phyloP scores from a whole-genome alignment of 2,888 invertebrate genomes.

The Sipha maydis region DNA sequence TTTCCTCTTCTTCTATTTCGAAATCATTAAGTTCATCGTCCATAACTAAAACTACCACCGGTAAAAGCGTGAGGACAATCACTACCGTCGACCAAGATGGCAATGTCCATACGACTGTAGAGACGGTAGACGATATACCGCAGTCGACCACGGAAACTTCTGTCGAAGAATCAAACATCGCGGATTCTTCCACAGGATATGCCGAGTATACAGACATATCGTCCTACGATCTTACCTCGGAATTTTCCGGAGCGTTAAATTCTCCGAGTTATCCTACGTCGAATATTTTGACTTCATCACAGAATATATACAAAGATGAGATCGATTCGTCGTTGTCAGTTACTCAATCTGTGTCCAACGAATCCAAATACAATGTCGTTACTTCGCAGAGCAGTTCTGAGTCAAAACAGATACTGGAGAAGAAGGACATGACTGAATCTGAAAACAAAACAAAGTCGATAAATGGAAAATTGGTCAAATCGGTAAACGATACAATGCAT shows the following conservation, averaged over 20 bases:
- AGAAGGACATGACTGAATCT: background rate
- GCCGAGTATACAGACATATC: background rate
- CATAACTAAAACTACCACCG: conserved; percentile 25
- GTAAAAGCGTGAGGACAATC: conserved; percentile 28
- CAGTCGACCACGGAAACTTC: conserved; percentile 9
- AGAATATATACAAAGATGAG: background rate
- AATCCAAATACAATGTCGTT: conserved; percentile 15
- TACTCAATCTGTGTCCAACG: background rate
- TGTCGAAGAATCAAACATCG: background rate
- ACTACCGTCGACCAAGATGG: conserved; percentile 61
- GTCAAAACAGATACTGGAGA: background rate
- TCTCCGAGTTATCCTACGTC: background rate
- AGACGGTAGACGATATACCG: conserved; percentile 52
- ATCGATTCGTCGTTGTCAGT: conserved; percentile 9
- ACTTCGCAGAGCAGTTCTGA: conserved; percentile 12
- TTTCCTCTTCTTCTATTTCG: conserved; percentile 5
- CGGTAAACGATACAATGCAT: background rate
- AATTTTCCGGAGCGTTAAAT: background rate
- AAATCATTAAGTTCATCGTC: conserved; percentile 35
- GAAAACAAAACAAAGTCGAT: background rate
- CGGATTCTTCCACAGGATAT: background rate
- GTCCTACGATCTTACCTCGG: background rate
- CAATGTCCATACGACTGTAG: conserved; percentile 44
- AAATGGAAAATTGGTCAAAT: no score
- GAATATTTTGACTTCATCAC: background rate